These are phyloP conservation scores for Gallinago undulata DNA, from an alignment of 2,113 vertebrate species.

Conservation along the genomic window DNA sequence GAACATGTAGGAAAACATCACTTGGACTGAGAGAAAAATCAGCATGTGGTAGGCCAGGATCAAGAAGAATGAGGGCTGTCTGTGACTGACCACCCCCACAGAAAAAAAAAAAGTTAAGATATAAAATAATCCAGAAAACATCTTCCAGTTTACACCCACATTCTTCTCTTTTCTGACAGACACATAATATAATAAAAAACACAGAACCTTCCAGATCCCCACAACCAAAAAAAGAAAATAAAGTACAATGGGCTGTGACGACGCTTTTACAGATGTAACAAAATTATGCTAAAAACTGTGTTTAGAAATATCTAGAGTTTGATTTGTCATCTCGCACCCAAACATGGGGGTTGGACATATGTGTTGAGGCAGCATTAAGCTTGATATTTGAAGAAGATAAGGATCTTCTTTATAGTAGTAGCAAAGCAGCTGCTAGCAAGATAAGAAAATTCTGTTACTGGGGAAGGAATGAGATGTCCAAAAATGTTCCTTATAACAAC, in stretches of 20 bases:
- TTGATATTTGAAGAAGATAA: neutral
- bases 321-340: neutral
- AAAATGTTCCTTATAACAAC: neutral
- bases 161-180: neutral
- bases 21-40: neutral
- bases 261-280: neutral
- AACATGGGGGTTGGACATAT: neutral
- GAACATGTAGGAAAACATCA: neutral
- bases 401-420: neutral
- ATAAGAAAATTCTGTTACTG: neutral
- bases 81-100: neutral
- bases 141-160: neutral
- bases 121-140: neutral
- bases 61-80: neutral
- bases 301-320: neutral
- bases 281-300: neutral
- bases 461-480: neutral
- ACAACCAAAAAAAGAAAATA: neutral
- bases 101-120: neutral
- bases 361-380: neutral
- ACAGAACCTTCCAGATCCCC: fast-evolving
- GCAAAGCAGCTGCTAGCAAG: neutral
- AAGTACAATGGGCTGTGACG: neutral
- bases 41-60: neutral
- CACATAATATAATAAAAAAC: neutral